phyloP scores from a whole-genome alignment of 1,140 invertebrate species.

The Homarus americanus region DNA sequence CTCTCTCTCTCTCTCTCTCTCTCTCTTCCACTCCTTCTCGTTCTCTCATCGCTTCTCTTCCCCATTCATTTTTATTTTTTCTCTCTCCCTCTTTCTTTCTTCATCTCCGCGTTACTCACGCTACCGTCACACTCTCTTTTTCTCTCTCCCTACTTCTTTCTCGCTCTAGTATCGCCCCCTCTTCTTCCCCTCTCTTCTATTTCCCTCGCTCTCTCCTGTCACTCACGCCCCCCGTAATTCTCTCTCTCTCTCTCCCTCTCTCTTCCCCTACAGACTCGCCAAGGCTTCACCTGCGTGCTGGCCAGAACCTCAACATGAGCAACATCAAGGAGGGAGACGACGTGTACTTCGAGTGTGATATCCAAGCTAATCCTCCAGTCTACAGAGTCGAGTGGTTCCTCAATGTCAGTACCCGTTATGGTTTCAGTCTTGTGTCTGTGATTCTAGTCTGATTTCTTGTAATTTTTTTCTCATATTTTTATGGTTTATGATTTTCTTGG shows the following conservation, averaged over 20 bases:
- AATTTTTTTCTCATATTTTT: too few species aligned
- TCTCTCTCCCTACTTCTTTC: not conserved
- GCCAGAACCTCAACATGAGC: conserved; percentile 11
- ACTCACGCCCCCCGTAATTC: too few species aligned
- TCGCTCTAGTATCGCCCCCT: too few species aligned
- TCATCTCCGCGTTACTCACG: not conserved
- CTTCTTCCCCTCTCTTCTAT: too few species aligned
- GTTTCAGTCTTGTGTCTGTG: too few species aligned
- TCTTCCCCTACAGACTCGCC: conserved; percentile 14
- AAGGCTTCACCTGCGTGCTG: not conserved
- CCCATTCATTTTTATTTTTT: too few species aligned
- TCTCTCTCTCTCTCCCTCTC: too few species aligned
- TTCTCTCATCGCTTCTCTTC: not conserved
- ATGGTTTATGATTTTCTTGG: too few species aligned
- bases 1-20: conserved; percentile 28
- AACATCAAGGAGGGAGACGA: conserved; percentile 51
- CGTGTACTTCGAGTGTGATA: conserved; percentile 46
- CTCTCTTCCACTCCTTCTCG: not conserved
- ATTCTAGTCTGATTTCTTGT: too few species aligned
- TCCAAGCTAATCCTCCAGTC: conserved; percentile 25
- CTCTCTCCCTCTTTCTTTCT: conserved; percentile 1
- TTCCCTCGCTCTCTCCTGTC: too few species aligned
- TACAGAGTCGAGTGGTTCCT: conserved; percentile 38
- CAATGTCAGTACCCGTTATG: conserved; percentile 47
- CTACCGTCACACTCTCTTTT: not conserved